phyloP scores from a whole-genome alignment of 64 coral and sea anemone genomes.

The Pachyseris speciosa region DNA sequence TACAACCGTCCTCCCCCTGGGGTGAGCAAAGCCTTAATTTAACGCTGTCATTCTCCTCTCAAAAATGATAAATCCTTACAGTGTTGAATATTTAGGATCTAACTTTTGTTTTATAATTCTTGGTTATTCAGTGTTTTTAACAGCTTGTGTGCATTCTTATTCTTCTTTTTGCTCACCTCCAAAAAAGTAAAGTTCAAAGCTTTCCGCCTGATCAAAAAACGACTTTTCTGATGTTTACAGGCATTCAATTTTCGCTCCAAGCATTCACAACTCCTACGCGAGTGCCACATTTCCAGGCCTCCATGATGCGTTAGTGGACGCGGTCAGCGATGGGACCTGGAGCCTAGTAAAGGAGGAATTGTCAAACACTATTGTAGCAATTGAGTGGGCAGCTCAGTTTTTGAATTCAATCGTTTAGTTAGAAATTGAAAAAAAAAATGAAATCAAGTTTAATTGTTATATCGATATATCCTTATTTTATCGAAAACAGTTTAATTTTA shows the following conservation, averaged over 20 bases:
- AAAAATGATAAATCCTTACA: no score
- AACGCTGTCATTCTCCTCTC: no score
- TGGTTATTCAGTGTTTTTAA: no score
- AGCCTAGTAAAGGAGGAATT: conserved; percentile 63
- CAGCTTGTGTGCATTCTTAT: no score
- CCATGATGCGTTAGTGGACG: conserved; percentile 68
- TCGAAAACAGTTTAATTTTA: no score
- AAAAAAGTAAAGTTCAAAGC: no score
- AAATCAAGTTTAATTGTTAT: background rate
- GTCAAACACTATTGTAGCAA: conserved; percentile 61
- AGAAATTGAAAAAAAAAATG: no score
- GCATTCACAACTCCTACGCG: conserved; percentile 81
- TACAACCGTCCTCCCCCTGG: no score
- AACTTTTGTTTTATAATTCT: no score
- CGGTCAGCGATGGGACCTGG: conserved; percentile 61
- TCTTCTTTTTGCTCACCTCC: no score
- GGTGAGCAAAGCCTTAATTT: no score
- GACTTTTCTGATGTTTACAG: conserved; percentile 16
- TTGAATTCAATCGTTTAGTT: conserved; percentile 24
- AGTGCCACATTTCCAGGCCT: conserved; percentile 91
- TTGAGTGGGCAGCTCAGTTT: conserved; percentile 88
- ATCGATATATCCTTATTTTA: background rate
- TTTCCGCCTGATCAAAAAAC: background rate
- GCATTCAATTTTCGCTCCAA: conserved; percentile 93
- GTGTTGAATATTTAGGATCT: no score